A percentile compares a stretch with the other conserved stretches of the same genome.
These are phyloP conservation scores for Etia nguti DNA, from an alignment of 2,113 vertebrate species.

Conservation along the genomic window DNA sequence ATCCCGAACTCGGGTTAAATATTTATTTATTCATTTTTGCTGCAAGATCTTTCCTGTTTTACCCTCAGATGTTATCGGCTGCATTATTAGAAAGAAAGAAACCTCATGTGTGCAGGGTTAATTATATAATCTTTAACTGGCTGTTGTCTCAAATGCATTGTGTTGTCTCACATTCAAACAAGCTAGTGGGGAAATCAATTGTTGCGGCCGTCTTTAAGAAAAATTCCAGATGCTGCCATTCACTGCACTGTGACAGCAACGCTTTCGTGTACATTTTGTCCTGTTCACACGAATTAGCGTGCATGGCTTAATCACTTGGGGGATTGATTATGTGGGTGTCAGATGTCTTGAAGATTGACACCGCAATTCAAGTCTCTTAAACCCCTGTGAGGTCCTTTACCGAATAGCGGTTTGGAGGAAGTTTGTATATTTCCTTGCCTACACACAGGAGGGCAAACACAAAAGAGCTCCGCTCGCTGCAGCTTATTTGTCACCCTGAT, in stretches of 20 bases:
- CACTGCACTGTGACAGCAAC: not conserved
- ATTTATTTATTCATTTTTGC: not conserved
- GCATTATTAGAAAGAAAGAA: not conserved
- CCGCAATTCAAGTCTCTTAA: not conserved
- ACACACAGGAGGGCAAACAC: not conserved
- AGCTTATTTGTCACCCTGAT: constrained; percentile 55
- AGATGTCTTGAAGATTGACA: not conserved
- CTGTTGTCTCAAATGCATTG: too few relatives aligned
- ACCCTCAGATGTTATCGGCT: not conserved
- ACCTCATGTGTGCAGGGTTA: not conserved
- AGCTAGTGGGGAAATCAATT: constrained; percentile 21
- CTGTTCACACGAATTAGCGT: not conserved
- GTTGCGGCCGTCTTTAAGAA: constrained; percentile 14
- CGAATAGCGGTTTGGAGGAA: not conserved
- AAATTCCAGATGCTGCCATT: constrained; percentile 39
- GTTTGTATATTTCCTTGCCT: not conserved
- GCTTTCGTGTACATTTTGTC: not conserved
- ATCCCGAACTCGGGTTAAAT: not conserved
- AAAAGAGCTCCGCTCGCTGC: not conserved
- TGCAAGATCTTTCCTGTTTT: not conserved
- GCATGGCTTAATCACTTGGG: not conserved
- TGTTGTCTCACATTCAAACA: too few relatives aligned
- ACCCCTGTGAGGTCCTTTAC: not conserved
- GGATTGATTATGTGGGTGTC: not conserved
- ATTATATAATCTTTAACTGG: constrained; percentile 20